Evolutionary conservation across 2,113 vertebrate species (phyloP), one percentile per base, ranked within the genome.

Genomic region (Nycticryphes semicollaris): DNA sequence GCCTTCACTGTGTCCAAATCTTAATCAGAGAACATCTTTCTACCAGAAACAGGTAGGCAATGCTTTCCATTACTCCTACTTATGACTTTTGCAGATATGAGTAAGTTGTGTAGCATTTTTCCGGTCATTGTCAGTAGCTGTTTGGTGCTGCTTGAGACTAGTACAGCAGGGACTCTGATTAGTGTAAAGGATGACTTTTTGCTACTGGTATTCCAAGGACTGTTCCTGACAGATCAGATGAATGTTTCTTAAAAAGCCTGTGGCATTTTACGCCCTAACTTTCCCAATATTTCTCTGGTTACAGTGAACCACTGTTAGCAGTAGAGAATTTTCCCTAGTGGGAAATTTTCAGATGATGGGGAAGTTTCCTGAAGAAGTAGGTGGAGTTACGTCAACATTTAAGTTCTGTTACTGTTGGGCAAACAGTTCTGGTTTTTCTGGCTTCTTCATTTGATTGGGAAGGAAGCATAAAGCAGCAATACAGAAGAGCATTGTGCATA

Each of bases 351-450:
- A 43, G 75, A 5, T 64, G 81, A 75, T 53, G 77, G 53, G 89
- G 91, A 96, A 97, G 77, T 95, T 86, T 96, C n/a, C 80, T 93
- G 6, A 84, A 86, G 63, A 94, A 94, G 88, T 82, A 75, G 39
- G 56, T 70, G 64, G 74, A 51, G 31, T 88, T 86, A 81, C 43
- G 59, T 74, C 72, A 83, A 33, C 64, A 48, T 81, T 67, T 72
- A 91, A 64, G 53, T 56, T 67, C 51, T 75, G 63, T 89, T 72
- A 66, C 67, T 47, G 41, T 89, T 68, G 15, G 17, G 72, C 35
- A 90, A 51, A 74, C 18, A 87, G 64, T 92, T 93, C 48, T 94
- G 47, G 1, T 93, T 62, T 94, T 90, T 12, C 15, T 51, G 10
- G 68, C 31, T 41, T 84, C 68, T 87, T 72, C 30, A 53, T 89